Evolutionary conservation across 2,797 vertebrate genomes (phyloP), one percentile per base, ranked within the genome.

Genomic region (Lagorchestes hirsutus): DNA sequence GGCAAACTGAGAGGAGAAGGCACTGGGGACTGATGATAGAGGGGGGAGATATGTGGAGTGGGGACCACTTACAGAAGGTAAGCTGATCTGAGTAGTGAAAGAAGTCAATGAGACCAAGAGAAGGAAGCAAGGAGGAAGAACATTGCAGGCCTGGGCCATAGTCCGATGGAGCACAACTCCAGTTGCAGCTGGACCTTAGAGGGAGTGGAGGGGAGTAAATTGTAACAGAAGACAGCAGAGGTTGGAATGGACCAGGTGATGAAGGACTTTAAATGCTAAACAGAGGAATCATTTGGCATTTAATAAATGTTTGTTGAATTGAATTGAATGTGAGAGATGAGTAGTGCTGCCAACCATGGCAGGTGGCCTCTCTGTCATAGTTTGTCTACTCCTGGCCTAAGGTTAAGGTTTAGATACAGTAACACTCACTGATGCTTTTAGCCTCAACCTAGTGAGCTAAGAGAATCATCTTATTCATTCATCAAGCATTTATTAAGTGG

Each of bases 381-480:
- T 46, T 46, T 82, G 74, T 82, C 74, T 87, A 2, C 40, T 11
- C 74, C 24, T 87, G 74, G 74, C 74, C 74, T 87, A 87, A 87
- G 74, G 74, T 87, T 87, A 87, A 50, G 40, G 40, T 50, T 87
- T 87, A 87, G 74, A 50, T 50, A 28, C 40, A 87, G 50, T 82
- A 87, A 87, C 27, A 87, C 3, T 50, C 6, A 5, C 74, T 87
- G 74, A 87, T 46, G 22, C 40, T 87, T 46, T 87, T 27, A 87
- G 74, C 40, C 74, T 10, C 74, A 87, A 87, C 74, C 74, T 87
- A 87, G 74, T 10, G 74, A 87, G 74, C 13, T 50, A 50, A 87
- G 74, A 87, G 74, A 27, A 87, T 87, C 40, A 87, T 87, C 40
- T 87, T 87, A 87, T 87, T 87, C 74, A 82, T 82, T 82, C 74